Evolutionary conservation across 2,797 vertebrate species (phyloP), one percentile per base, ranked within the genome.

Genomic region (Schizopygopsis malacanthus): DNA sequence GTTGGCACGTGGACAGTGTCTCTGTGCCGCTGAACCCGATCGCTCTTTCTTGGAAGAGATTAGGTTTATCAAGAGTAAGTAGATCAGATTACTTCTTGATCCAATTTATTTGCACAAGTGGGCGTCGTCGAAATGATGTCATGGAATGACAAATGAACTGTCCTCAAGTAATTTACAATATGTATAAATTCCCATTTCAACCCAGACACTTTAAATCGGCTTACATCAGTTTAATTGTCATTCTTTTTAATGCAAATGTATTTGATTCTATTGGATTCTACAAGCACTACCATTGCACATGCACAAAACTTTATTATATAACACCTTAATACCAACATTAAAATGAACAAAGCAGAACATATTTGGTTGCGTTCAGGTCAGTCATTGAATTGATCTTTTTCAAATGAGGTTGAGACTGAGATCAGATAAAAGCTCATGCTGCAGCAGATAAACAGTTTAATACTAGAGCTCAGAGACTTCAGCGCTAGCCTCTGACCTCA

Each of bases 61-160:
- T 91, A 92, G 91, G 89, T 91, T 91, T 93, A 92, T 92, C 92
- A 89, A 89, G 90, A 90, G 79, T 96, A 95, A 96, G 88, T 92
- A 90, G 96, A 95, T 97, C 96, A 90, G 96, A 95, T 97, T 96
- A 95, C 71, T 28, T 5, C 86, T 90, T 90, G 89, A 94, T 91
- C 92, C 89, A 92, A 93, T 93, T 95, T 93, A 87, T 86, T 82
- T 11, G 69, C 71, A 73, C 67, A 69, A 45, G 43, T 71, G 65
- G 56, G 33, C 13, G 45, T 59, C 33, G 52, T n/a, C 9, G 6
- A 59, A 56, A 39, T 85, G 87, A 85, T 77, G 79, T 83, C 54
- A 86, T 41, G 61, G 61, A 88, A 79, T 79, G 67, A 59, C 75
- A 59, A 47, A 11, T 69, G 0, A 76, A 54, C 75, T 56, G 73